A percentile compares a stretch with the other conserved stretches of the same genome.
Evolutionary conservation across 1,140 invertebrate species (phyloP).

Genomic region (Maconellicoccus hirsutus): DNA sequence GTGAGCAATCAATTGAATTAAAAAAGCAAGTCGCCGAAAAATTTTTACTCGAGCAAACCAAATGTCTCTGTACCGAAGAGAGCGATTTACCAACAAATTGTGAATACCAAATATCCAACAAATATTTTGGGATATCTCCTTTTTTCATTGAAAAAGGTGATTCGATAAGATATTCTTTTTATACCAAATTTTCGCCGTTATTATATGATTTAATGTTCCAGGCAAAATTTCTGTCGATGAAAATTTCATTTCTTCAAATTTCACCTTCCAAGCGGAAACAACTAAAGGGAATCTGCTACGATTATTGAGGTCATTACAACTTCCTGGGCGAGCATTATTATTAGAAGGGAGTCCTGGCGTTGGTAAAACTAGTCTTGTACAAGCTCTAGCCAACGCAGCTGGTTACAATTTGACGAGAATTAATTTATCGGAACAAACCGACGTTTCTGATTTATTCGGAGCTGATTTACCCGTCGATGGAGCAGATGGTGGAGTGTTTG

Average conservation of each 20-base stretch:
- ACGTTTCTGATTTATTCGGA: constrained; percentile 95
- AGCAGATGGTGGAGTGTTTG: constrained; percentile 68
- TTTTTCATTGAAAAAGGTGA: constrained; percentile 52
- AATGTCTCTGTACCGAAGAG: background rate
- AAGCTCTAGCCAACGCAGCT: constrained; percentile 75
- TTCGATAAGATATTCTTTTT: constrained; percentile 18
- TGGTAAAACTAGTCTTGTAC: constrained; percentile 91
- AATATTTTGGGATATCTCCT: constrained; percentile 53
- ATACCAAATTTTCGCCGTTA: no score
- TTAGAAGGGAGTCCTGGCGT: constrained; percentile 96
- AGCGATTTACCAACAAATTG: background rate
- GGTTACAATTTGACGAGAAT: constrained; percentile 73
- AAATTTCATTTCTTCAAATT: constrained; percentile 35
- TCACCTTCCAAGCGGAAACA: constrained; percentile 70
- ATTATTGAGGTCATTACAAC: constrained; percentile 73
- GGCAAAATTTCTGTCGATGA: constrained; percentile 16
- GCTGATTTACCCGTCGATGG: constrained; percentile 93
- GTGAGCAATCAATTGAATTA: constrained; percentile 1
- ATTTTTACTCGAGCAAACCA: constrained; percentile 22
- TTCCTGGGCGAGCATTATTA: constrained; percentile 76
- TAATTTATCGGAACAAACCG: constrained; percentile 98
- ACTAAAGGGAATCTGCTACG: constrained; percentile 71
- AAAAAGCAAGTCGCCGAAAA: background rate
- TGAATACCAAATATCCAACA: background rate
- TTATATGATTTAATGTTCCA: no score